Conservation (phyloP, 2,113 vertebrate species). For the Pimephales promelas region DNA sequence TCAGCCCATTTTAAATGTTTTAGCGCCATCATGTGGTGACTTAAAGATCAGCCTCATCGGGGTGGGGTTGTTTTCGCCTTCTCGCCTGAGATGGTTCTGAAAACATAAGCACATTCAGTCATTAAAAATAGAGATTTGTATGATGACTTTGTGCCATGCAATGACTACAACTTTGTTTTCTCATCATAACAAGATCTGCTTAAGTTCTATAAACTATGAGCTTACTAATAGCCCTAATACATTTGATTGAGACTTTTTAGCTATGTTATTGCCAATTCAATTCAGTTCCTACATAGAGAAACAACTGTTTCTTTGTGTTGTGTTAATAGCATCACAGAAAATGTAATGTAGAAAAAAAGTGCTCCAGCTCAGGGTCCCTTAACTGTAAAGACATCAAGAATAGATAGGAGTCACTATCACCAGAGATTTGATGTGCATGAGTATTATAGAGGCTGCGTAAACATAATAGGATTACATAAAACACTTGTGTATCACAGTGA, state of each 20-base stretch:
- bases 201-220: background rate
- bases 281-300: background rate
- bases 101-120: background rate
- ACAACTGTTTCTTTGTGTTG: background rate
- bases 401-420: background rate
- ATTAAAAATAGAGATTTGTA: background rate
- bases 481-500: too few relatives aligned
- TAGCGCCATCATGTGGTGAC: background rate
- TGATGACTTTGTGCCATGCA: background rate
- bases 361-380: background rate
- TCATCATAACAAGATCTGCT: background rate
- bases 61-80: constrained; percentile 19
- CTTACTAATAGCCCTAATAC: background rate
- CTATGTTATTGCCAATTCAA: background rate
- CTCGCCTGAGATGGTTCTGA: background rate
- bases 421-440: background rate
- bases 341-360: background rate
- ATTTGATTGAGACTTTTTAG: background rate
- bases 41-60: background rate
- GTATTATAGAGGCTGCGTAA: too few relatives aligned
- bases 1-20: background rate
- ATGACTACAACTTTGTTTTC: background rate
- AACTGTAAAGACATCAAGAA: background rate
- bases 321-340: background rate
- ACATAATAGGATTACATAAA: too few relatives aligned